phyloP scores from a whole-genome alignment of 2,113 vertebrate species.

The Cheirogaleus medius region DNA sequence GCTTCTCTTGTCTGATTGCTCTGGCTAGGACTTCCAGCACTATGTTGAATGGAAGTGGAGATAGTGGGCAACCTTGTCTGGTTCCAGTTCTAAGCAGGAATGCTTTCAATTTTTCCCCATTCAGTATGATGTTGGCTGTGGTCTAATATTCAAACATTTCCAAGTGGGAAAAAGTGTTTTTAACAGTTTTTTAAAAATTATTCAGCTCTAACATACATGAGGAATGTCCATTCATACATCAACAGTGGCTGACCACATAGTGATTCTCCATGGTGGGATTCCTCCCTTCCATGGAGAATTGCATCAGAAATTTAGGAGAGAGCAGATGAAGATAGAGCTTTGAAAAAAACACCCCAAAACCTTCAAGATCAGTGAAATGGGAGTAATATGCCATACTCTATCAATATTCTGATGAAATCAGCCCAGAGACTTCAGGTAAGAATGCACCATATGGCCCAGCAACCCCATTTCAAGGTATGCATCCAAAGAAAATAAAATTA shows the following conservation, averaged over 20 bases:
- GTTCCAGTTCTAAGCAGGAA: too few species aligned
- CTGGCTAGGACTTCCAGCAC: too few species aligned
- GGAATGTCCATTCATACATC: background rate
- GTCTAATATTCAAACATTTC: background rate
- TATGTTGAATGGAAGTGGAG: too few species aligned
- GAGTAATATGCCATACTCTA: background rate
- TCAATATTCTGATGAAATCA: fast-evolving
- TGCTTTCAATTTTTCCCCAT: too few species aligned
- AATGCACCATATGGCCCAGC: background rate
- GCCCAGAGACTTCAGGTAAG: background rate
- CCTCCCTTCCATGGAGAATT: background rate
- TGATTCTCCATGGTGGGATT: fast-evolving
- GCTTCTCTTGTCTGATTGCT: too few species aligned
- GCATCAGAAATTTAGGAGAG: background rate
- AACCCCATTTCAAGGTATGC: background rate
- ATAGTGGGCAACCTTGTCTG: too few species aligned
- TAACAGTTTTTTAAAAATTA: background rate
- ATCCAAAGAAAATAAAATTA: background rate
- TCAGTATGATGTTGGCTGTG: too few species aligned
- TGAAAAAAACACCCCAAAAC: background rate
- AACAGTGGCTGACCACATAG: too few species aligned
- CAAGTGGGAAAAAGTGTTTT: background rate
- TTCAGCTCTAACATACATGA: background rate
- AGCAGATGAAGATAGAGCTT: background rate
- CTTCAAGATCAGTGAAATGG: background rate